These are phyloP conservation scores for Acronicta aceris DNA, from an alignment of 2,888 invertebrate species.

Conservation along the genomic window DNA sequence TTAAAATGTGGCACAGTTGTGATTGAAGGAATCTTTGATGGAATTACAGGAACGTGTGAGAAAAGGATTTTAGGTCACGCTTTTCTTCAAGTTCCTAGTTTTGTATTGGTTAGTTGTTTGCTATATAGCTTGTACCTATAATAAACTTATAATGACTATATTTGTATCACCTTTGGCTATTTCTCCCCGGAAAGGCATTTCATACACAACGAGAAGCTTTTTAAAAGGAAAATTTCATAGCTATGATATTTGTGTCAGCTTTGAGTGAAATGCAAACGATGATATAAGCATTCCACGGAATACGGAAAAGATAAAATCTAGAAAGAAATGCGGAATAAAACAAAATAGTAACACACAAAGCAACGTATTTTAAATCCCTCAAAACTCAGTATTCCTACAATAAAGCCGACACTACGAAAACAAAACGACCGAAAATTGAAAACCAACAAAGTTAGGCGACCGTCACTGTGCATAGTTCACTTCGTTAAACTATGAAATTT, in stretches of 20 bases:
- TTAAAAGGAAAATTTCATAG: background rate
- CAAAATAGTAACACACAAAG: conserved; percentile 33
- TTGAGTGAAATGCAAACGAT: background rate
- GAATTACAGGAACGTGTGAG: conserved; percentile 9
- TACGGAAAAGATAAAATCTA: conserved; percentile 8
- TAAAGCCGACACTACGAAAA: conserved; percentile 27
- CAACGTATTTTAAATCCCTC: conserved; percentile 45
- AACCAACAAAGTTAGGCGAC: conserved; percentile 45
- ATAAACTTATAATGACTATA: too few species aligned
- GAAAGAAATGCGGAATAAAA: conserved; percentile 32
- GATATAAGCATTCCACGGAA: conserved; percentile 13
- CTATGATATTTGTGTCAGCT: conserved; percentile 3
- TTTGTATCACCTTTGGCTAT: too few species aligned
- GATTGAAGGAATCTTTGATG: conserved; percentile 20
- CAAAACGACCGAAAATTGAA: conserved; percentile 41
- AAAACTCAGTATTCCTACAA: conserved; percentile 30
- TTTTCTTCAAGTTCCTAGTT: too few species aligned
- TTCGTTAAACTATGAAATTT: conserved; percentile 53
- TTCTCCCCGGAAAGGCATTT: too few species aligned
- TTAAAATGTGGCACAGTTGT: conserved; percentile 28
- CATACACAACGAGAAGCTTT: background rate
- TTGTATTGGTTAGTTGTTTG: too few species aligned
- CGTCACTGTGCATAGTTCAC: conserved; percentile 40
- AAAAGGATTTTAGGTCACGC: background rate
- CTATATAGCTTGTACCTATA: too few species aligned